Evolutionary conservation across 2,113 vertebrate genomes (phyloP).

Genomic region (Tetrao urogallus): DNA sequence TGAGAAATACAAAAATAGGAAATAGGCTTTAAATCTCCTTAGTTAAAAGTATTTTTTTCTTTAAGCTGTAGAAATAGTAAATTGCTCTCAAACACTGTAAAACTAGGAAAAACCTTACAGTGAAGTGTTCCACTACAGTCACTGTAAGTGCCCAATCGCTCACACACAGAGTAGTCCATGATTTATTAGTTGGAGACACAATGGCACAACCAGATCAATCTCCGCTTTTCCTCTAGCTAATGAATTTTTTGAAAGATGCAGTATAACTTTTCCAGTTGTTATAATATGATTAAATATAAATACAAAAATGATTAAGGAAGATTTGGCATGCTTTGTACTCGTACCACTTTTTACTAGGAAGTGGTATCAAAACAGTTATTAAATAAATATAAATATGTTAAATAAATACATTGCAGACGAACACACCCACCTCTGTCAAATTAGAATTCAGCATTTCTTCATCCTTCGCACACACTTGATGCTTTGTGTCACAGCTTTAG

Average conservation of each 20-base stretch:
- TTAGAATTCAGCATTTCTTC: conserved; percentile 32
- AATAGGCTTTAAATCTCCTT: conserved; percentile 54
- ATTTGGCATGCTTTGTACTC: conserved; percentile 63
- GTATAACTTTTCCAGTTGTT: conserved; percentile 62
- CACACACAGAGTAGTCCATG: conserved; percentile 7
- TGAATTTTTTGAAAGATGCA: conserved; percentile 47
- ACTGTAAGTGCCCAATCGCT: background rate
- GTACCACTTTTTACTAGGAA: conserved; percentile 40
- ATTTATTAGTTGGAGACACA: conserved; percentile 63
- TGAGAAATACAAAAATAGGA: conserved; percentile 80
- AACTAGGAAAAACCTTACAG: conserved; percentile 42
- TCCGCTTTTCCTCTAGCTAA: background rate
- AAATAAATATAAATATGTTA: conserved; percentile 86
- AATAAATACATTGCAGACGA: conserved; percentile 81
- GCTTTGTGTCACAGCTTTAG: conserved; percentile 52
- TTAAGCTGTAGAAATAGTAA: conserved; percentile 70
- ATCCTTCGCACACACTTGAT: background rate
- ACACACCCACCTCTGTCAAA: background rate
- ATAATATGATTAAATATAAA: conserved; percentile 25
- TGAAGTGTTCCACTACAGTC: conserved; percentile 42
- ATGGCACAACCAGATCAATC: conserved; percentile 50
- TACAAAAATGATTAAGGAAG: background rate
- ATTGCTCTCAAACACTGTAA: conserved; percentile 67
- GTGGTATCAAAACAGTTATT: conserved; percentile 77
- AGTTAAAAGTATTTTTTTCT: conserved; percentile 43